Conservation (phyloP, 2,888 invertebrate species). For the Diadegma fenestrale region DNA sequence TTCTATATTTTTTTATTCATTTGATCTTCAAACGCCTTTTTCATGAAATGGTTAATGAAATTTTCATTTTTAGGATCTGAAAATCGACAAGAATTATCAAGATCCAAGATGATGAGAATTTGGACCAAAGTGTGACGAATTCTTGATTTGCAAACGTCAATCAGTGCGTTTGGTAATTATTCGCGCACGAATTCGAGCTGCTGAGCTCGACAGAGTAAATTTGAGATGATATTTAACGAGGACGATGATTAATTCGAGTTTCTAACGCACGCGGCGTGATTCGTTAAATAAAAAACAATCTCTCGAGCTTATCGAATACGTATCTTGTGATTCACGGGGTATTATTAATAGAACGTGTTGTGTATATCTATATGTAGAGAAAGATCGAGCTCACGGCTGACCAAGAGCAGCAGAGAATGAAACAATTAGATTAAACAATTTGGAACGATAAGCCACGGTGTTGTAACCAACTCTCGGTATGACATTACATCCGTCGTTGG, state of each 20-base stretch:
- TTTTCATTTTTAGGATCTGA: too few relatives aligned
- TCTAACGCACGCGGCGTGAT: slow-evolving; percentile 9
- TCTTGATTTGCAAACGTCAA: neutral
- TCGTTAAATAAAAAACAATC: slow-evolving; percentile 63
- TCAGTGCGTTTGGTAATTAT: neutral
- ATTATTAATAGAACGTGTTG: slow-evolving; percentile 34
- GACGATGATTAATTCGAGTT: slow-evolving; percentile 61
- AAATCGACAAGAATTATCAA: too few relatives aligned
- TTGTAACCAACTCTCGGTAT: slow-evolving; percentile 66
- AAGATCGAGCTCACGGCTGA: slow-evolving; percentile 16
- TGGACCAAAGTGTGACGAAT: neutral
- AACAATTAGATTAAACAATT: slow-evolving; percentile 68
- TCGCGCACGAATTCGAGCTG: neutral
- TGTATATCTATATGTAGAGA: neutral
- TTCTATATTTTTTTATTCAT: too few relatives aligned
- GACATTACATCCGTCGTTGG: slow-evolving; percentile 57
- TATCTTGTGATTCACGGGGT: slow-evolving; percentile 53
- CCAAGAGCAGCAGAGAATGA: slow-evolving; percentile 38
- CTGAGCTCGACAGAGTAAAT: slow-evolving; percentile 10
- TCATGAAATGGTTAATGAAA: too few relatives aligned
- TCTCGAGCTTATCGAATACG: slow-evolving; percentile 52
- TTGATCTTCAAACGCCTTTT: too few relatives aligned
- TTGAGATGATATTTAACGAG: slow-evolving; percentile 23
- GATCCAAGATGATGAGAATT: too few relatives aligned
- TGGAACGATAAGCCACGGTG: slow-evolving; percentile 62